These are phyloP conservation scores for Bembecia ichneumoniformis DNA, from an alignment of 2,888 invertebrate species.

Conservation along the genomic window DNA sequence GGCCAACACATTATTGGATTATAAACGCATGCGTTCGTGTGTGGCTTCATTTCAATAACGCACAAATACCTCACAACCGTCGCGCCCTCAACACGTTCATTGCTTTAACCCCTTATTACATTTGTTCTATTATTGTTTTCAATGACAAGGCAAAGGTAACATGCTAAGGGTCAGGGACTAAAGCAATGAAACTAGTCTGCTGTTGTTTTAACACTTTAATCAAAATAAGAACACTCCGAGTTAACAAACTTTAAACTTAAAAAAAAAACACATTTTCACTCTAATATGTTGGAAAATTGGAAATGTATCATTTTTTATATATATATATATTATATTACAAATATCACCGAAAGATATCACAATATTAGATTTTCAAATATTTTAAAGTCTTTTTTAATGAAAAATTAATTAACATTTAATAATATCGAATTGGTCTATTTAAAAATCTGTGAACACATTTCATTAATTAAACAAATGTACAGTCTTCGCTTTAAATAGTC, in stretches of 20 bases:
- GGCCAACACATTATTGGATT: conserved; percentile 23
- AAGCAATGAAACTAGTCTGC: conserved; percentile 63
- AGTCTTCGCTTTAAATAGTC: too few species aligned
- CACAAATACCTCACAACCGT: conserved; percentile 7
- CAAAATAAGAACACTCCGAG: conserved; percentile 19
- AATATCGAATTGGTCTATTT: too few species aligned
- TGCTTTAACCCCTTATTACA: conserved; percentile 55
- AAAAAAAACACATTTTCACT: too few species aligned
- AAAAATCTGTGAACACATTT: too few species aligned
- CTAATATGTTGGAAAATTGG: background rate
- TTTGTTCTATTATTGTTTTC: conserved; percentile 2
- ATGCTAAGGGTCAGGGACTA: conserved; percentile 42
- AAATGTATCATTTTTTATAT: background rate
- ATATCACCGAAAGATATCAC: background rate
- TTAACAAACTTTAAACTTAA: conserved; percentile 18
- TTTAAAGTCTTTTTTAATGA: too few species aligned
- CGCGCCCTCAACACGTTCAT: conserved; percentile 41
- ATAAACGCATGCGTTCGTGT: conserved; percentile 15
- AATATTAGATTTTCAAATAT: background rate
- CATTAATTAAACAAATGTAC: too few species aligned
- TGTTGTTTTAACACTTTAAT: conserved; percentile 40
- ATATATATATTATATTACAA: background rate
- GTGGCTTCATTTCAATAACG: conserved; percentile 22
- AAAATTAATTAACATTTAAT: too few species aligned
- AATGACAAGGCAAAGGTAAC: conserved; percentile 11